Evolutionary conservation across 2,888 invertebrate species (phyloP).

Genomic region (Eulithis prunata): DNA sequence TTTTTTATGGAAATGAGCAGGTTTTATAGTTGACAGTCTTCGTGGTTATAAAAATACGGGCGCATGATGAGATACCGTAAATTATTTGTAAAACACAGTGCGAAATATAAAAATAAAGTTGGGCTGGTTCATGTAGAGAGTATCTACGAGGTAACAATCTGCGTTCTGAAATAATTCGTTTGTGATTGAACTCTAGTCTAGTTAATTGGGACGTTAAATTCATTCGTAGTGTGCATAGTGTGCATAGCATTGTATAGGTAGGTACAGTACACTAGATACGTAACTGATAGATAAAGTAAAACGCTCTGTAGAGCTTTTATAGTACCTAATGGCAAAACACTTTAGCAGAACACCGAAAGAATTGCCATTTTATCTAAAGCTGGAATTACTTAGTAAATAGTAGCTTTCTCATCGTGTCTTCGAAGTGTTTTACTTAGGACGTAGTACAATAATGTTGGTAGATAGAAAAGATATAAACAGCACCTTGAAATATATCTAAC

Average conservation of each 20-base stretch:
- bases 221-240: too few relatives aligned
- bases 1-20: slow-evolving; percentile 33
- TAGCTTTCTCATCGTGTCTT: neutral
- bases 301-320: too few relatives aligned
- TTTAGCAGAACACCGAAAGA: too few relatives aligned
- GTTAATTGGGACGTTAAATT: neutral
- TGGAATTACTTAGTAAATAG: too few relatives aligned
- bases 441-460: slow-evolving; percentile 7
- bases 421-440: slow-evolving; percentile 6
- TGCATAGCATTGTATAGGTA: too few relatives aligned
- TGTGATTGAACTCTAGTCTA: neutral
- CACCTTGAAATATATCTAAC: slow-evolving; percentile 29
- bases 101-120: slow-evolving; percentile 7
- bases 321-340: too few relatives aligned
- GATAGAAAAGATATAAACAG: slow-evolving; percentile 20
- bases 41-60: slow-evolving; percentile 50
- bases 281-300: too few relatives aligned
- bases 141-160: neutral
- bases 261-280: too few relatives aligned
- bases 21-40: slow-evolving; percentile 34
- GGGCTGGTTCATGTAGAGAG: neutral
- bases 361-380: too few relatives aligned
- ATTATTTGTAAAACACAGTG: neutral
- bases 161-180: neutral
- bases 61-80: slow-evolving; percentile 10